These are phyloP conservation scores for Microchirus variegatus DNA, from an alignment of 2,797 vertebrate species.

Conservation along the genomic window DNA sequence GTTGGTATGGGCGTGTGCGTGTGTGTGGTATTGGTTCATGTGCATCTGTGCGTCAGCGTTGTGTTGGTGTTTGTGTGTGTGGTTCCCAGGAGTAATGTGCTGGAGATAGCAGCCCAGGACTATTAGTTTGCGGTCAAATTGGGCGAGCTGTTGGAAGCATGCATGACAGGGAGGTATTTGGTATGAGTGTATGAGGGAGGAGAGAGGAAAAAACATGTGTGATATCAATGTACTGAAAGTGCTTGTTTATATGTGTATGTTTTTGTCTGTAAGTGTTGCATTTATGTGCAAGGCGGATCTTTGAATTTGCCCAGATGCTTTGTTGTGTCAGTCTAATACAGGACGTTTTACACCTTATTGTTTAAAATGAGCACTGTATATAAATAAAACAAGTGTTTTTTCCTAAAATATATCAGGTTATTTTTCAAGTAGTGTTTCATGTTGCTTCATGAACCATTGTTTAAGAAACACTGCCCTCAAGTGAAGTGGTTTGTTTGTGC, in stretches of 20 bases:
- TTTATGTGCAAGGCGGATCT: conserved; percentile 6
- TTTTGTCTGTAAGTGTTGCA: not conserved
- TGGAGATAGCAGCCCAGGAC: conserved; percentile 57
- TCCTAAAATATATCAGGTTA: conserved; percentile 28
- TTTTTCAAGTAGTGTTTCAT: conserved; percentile 15
- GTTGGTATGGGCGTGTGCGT: conserved; percentile 14
- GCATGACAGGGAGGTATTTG: conserved; percentile 60
- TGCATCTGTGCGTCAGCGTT: conserved; percentile 32
- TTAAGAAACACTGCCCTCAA: conserved; percentile 66
- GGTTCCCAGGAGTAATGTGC: conserved; percentile 47
- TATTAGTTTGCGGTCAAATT: conserved; percentile 66
- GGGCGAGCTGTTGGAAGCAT: conserved; percentile 62
- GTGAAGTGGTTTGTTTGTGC: conserved; percentile 49
- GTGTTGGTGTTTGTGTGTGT: conserved; percentile 30
- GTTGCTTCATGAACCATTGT: conserved; percentile 33
- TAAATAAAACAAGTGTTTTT: not conserved
- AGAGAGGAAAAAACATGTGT: conserved; percentile 8
- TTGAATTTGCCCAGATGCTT: not conserved
- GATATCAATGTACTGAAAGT: conserved; percentile 13
- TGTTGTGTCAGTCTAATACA: not conserved
- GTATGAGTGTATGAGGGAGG: conserved; percentile 15
- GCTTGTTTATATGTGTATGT: conserved; percentile 6
- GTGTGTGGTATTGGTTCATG: conserved; percentile 14
- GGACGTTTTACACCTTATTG: not conserved
- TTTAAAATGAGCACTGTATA: no score